These are phyloP conservation scores for Cuculus canorus DNA, from an alignment of 2,797 vertebrate species.

Conservation along the genomic window DNA sequence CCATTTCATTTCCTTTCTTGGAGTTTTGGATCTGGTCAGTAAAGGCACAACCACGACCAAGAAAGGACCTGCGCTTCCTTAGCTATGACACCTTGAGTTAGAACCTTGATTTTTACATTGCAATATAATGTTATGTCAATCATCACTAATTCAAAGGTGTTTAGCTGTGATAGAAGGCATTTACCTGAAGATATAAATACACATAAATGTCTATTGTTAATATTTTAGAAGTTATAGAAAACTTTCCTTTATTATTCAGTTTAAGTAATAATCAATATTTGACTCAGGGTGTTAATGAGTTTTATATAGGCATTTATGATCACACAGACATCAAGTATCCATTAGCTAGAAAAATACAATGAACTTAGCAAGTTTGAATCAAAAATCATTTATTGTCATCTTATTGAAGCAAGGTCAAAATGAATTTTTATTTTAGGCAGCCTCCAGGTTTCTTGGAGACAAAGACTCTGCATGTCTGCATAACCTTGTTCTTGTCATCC, in stretches of 20 bases:
- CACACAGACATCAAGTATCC: background rate
- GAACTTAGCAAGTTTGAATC: background rate
- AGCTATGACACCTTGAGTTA: background rate
- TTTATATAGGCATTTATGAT: background rate
- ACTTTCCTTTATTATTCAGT: background rate
- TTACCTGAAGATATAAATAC: background rate
- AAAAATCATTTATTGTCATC: background rate
- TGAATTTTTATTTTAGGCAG: constrained; percentile 13
- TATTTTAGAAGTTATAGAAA: background rate
- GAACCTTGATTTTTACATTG: background rate
- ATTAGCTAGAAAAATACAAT: background rate
- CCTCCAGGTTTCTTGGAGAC: background rate
- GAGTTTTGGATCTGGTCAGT: background rate
- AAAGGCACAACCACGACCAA: background rate
- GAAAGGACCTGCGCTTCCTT: background rate
- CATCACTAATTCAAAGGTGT: background rate
- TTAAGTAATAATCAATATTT: background rate
- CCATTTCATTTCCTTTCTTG: background rate
- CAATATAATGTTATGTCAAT: background rate
- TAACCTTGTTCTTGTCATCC: constrained; percentile 18
- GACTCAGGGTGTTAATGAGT: background rate
- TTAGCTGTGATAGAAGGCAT: background rate
- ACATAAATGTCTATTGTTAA: background rate
- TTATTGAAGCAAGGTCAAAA: background rate
- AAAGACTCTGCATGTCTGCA: background rate